These are phyloP conservation scores for Hypothenemus hampei DNA, from an alignment of 1,140 invertebrate genomes.

Conservation along the genomic window DNA sequence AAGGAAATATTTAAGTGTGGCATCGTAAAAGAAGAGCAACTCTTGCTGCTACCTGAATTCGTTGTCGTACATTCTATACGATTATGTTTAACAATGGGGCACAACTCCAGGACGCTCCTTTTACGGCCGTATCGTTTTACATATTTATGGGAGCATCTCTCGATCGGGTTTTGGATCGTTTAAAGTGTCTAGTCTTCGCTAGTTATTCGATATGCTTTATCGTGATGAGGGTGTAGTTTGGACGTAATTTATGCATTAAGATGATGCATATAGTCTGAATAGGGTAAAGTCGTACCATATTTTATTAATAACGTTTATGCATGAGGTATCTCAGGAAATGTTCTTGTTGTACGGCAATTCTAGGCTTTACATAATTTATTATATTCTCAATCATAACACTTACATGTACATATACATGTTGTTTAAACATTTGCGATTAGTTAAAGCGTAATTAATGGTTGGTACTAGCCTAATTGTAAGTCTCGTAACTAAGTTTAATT, in stretches of 20 bases:
- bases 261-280: slow-evolving; percentile 4
- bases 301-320: too few relatives aligned
- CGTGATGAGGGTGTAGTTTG: slow-evolving; percentile 8
- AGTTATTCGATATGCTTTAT: slow-evolving; percentile 13
- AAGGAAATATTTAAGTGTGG: slow-evolving; percentile 17
- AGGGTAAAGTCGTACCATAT: too few relatives aligned
- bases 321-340: too few relatives aligned
- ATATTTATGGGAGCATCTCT: slow-evolving; percentile 19
- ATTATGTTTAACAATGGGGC: slow-evolving; percentile 21
- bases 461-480: too few relatives aligned
- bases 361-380: too few relatives aligned
- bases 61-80: slow-evolving; percentile 17
- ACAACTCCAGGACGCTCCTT: slow-evolving; percentile 17
- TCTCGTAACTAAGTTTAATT: too few relatives aligned
- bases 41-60: slow-evolving; percentile 19
- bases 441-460: too few relatives aligned
- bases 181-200: slow-evolving; percentile 14
- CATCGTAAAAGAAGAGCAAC: slow-evolving; percentile 20
- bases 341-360: too few relatives aligned
- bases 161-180: slow-evolving; percentile 12
- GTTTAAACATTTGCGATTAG: too few relatives aligned
- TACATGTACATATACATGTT: too few relatives aligned
- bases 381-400: too few relatives aligned
- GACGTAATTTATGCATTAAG: neutral
- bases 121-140: slow-evolving; percentile 21